phyloP scores from a whole-genome alignment of 2,888 invertebrate species.

The Leptinotarsa peninsularis region DNA sequence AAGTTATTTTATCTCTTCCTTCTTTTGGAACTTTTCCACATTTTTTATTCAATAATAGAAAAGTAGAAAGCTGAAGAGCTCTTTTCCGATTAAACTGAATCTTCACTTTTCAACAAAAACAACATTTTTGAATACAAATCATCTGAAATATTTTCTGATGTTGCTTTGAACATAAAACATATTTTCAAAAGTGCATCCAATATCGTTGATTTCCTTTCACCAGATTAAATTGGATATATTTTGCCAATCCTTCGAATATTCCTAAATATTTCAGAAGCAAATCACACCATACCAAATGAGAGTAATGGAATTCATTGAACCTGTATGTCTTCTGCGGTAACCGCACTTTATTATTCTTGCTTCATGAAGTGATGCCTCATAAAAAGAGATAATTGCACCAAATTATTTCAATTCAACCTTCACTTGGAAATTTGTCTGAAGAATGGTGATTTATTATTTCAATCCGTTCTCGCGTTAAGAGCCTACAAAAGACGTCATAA shows the following conservation, averaged over 20 bases:
- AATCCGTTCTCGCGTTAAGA: conserved; percentile 17
- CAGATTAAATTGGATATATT: not conserved
- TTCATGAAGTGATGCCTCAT: conserved; percentile 22
- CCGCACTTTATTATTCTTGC: conserved; percentile 14
- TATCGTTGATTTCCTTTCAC: too few species aligned
- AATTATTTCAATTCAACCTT: conserved; percentile 29
- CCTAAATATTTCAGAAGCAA: not conserved
- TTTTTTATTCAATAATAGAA: too few species aligned
- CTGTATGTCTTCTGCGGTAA: conserved; percentile 10
- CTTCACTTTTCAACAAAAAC: too few species aligned
- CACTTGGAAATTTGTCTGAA: conserved; percentile 15
- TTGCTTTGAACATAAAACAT: too few species aligned
- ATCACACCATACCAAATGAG: not conserved
- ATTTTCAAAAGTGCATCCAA: too few species aligned
- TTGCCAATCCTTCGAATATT: not conserved
- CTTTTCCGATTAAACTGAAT: too few species aligned
- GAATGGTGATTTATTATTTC: conserved; percentile 27
- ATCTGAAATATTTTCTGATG: too few species aligned
- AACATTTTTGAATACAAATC: too few species aligned
- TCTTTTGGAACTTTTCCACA: too few species aligned
- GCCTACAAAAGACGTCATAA: conserved; percentile 23
- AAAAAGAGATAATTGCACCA: conserved; percentile 21
- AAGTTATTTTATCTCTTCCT: too few species aligned
- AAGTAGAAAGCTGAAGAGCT: too few species aligned
- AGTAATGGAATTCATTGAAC: not conserved